Conservation (phyloP, 2,113 vertebrate genomes). For the Neomonachus schauinslandi region DNA sequence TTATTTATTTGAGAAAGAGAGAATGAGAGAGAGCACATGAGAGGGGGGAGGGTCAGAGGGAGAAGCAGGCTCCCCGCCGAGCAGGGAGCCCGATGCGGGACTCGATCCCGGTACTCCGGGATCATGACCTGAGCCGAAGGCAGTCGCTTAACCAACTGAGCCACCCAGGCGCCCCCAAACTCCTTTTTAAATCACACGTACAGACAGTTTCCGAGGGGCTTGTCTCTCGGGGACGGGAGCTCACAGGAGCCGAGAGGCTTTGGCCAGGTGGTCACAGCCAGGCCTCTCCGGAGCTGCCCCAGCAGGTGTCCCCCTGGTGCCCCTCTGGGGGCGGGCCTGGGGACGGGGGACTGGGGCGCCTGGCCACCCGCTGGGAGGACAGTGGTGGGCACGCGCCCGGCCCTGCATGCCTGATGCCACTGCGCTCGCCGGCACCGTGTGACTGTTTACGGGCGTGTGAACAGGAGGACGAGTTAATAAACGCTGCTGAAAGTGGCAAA, state of each 20-base stretch:
- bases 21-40: no score
- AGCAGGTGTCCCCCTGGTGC: not conserved
- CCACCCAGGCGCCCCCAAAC: no score
- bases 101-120: no score
- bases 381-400: fast-evolving
- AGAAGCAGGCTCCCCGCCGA: no score
- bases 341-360: not conserved
- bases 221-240: no score
- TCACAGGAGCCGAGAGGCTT: not conserved
- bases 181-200: not conserved
- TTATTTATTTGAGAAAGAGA: no score
- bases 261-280: fast-evolving
- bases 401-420: not conserved
- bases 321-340: not conserved
- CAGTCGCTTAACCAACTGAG: no score
- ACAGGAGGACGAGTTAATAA: not conserved
- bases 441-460: not conserved
- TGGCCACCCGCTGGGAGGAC: not conserved
- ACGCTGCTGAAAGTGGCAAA: not conserved
- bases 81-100: no score
- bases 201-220: not conserved
- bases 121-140: no score
- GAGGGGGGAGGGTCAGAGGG: no score
- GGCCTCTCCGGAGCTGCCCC: not conserved
- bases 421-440: not conserved